Evolutionary conservation across 2,113 vertebrate genomes (phyloP).

Genomic region (Pteruthius melanotis): DNA sequence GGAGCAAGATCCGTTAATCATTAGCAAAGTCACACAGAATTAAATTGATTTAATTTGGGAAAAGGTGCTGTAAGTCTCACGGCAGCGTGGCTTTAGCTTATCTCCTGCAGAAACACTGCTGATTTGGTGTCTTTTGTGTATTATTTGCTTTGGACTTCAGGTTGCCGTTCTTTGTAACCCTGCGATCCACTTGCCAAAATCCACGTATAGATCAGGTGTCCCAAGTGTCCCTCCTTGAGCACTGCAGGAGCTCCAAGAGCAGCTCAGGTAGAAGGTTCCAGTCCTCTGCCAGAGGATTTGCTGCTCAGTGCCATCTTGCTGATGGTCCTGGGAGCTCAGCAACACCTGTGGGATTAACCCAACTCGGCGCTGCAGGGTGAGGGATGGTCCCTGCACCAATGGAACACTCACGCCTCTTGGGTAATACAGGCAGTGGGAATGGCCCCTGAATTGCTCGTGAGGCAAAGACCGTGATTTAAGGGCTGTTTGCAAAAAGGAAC

Average conservation of each 20-base stretch:
- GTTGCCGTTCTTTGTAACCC: not conserved
- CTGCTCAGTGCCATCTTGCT: not conserved
- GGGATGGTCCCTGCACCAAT: not conserved
- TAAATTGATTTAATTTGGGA: not conserved
- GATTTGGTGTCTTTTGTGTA: not conserved
- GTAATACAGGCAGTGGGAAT: rapidly evolving
- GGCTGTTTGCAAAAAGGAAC: not conserved
- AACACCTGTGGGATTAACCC: not conserved
- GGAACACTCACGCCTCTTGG: rapidly evolving
- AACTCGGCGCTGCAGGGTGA: rapidly evolving
- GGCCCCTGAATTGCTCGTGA: not conserved
- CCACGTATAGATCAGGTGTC: not conserved
- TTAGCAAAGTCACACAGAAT: not conserved
- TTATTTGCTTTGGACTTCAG: not conserved
- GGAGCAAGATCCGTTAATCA: not conserved
- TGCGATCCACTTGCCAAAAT: not conserved
- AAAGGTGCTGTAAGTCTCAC: not conserved
- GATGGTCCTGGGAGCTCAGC: not conserved
- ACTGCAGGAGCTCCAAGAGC: not conserved
- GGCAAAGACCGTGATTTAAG: not conserved
- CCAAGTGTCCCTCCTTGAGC: not conserved
- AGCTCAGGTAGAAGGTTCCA: not conserved
- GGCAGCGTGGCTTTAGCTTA: not conserved
- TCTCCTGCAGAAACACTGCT: not conserved
- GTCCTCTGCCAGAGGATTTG: not conserved